Evolutionary conservation across 2,888 invertebrate genomes (phyloP), one percentile per base, ranked within the genome.

Genomic region (Tupiocoris notatus): DNA sequence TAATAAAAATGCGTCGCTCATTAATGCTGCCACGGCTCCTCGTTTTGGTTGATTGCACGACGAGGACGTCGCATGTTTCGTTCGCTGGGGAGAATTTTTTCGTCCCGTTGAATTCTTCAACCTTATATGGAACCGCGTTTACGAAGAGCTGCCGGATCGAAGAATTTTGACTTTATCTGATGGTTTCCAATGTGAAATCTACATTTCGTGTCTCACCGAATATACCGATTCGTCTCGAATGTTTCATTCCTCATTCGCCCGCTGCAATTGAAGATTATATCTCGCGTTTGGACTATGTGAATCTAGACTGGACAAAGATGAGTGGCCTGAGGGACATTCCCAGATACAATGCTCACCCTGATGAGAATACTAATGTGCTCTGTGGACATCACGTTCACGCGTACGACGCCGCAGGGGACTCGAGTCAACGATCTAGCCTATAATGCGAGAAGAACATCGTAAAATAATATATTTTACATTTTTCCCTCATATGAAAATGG

Each of bases 331-430:
- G 54, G 65, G 65, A 39, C 65, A 39, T 39, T 39, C 25, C 67
- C 22, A 67, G 67, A 56, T 67, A 67, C 67, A 67, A 67, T 67
- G 56, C 56, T 22, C 54, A 67, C 54, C 57, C 6, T 67, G 67
- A 56, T 9, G 56, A 57, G 67, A 67, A 67, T 67, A 67, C 67
- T 67, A 67, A 67, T 67, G 56, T 22, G 22, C 9, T 21, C 22
- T 54, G 56, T 54, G 57, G 39, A 39, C 39, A 39, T 39, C 39
- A 39, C 39, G 39, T 39, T 12, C 39, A 39, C 12, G 39, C 39
- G 39, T 39, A 7, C 39, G 12, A 12, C 39, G 39, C 39, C 12
- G 39, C 39, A 39, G 39, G 39, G 39, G 39, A 39, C 39, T 7
- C 39, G 39, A 12, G 39, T 39, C 39, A 39, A 39, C 12, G 39